Conservation (phyloP, 1,140 invertebrate genomes). For the Ladona fulva region DNA sequence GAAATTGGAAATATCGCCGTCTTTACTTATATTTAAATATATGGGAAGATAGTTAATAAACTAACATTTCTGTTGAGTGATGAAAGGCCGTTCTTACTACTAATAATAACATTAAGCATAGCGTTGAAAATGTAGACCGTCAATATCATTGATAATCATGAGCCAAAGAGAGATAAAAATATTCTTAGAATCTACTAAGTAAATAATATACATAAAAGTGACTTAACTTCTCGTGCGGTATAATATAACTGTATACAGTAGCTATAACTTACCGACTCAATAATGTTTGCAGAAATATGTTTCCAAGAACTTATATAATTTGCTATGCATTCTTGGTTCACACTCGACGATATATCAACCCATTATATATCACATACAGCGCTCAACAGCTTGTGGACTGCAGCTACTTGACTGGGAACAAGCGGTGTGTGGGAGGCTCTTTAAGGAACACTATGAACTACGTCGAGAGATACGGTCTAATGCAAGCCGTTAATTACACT, state of each 20-base stretch:
- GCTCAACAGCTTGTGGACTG: slow-evolving; percentile 69
- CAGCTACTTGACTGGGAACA: slow-evolving; percentile 54
- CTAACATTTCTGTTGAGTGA: too few relatives aligned
- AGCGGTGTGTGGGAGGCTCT: slow-evolving; percentile 63
- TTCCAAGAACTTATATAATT: not conserved
- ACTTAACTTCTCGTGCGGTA: not conserved
- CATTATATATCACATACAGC: slow-evolving; percentile 33
- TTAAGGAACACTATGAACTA: slow-evolving; percentile 50
- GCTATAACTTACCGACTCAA: not conserved
- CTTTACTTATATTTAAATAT: too few relatives aligned
- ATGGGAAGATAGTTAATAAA: too few relatives aligned
- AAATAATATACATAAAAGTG: not conserved
- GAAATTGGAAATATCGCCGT: not conserved
- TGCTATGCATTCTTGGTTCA: too few relatives aligned
- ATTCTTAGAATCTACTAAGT: not conserved
- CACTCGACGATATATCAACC: too few relatives aligned
- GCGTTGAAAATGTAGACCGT: too few relatives aligned
- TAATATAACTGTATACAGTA: not conserved
- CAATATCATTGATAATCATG: too few relatives aligned
- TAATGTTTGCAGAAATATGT: not conserved
- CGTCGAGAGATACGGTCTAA: slow-evolving; percentile 53
- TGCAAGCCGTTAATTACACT: slow-evolving; percentile 51
- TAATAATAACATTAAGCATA: too few relatives aligned
- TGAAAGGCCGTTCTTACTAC: too few relatives aligned
- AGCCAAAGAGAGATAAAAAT: too few relatives aligned